Percentiles rank a stretch among this genome's conserved stretches.
Evolutionary conservation across 2,888 invertebrate species (phyloP).

Genomic region (Pseudeuparius sepicola): DNA sequence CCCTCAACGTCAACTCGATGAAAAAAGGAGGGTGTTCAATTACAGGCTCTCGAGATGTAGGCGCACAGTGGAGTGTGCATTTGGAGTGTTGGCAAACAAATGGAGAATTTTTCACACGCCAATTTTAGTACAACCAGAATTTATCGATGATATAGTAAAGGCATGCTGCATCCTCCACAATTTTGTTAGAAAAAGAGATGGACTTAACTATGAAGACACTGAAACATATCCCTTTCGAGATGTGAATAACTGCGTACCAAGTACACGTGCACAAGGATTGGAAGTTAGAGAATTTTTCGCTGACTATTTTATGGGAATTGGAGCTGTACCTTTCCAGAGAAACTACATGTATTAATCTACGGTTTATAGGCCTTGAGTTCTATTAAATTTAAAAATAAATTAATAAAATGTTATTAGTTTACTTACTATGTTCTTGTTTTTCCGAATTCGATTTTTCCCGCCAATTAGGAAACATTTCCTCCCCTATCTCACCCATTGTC

Average conservation of each 20-base stretch:
- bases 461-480: constrained; percentile 11
- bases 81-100: constrained; percentile 19
- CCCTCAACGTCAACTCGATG: constrained; percentile 7
- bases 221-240: constrained; percentile 14
- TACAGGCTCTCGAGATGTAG: constrained; percentile 18
- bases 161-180: constrained; percentile 13
- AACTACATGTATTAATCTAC: background rate
- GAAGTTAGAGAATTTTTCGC: too few species aligned
- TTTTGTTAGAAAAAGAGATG: constrained; percentile 12
- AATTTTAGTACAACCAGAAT: constrained; percentile 14
- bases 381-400: too few species aligned
- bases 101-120: constrained; percentile 16
- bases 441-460: background rate
- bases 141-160: constrained; percentile 15
- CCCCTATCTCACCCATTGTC: constrained; percentile 12
- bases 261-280: constrained; percentile 3
- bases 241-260: constrained; percentile 7
- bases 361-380: too few species aligned
- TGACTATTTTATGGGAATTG: too few species aligned
- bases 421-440: constrained; percentile 6
- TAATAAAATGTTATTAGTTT: background rate
- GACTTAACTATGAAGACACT: constrained; percentile 11
- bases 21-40: constrained; percentile 19
- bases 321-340: background rate
- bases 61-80: constrained; percentile 17